Base-by-base conservation (phyloP, 2,888 invertebrate genomes). In the Ormyrus pomaceus region DNA sequence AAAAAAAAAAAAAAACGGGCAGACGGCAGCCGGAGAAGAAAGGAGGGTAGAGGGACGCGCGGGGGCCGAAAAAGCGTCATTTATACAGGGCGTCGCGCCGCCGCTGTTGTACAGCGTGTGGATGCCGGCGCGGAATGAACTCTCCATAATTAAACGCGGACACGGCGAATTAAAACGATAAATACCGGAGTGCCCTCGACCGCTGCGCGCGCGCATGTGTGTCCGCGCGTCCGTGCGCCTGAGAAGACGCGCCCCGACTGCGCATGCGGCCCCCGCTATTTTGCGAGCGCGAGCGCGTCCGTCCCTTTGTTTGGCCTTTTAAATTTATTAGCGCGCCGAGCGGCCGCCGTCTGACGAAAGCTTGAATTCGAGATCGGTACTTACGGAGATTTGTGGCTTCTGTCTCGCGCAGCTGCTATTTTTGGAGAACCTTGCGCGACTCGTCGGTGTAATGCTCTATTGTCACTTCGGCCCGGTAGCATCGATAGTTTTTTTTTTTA, bases 121-220 rank as follows among this genome's bases (percentile, higher is more conserved):
- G 81, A 34, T 34, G 34, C 34, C 34, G 34, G 34, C 34, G 34
- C 34, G 82, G 83, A 88, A 88, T 88, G 86, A 88, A 89, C 87
- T 87, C 87, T 88, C 88, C 87, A 89, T 90, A 89, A 90, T 89
- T 89, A 89, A 89, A 88, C 87, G 86, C 85, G 83, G 85, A 80
- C 85, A 79, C 84, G 87, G 85, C 88, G 86, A 89, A 90, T 90
- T 90, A 88, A 90, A 89, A 89, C 89, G 70, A 81, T 81, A 81
- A 81, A 81, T 81, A 81, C 62, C 64, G 48, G 64, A 51, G 77
- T 9, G 62, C 10, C 10, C 5, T 58, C 34, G 46, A 51, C 53
- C 51, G 34, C 34, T 34, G 19, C 10, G 51, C 8, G 65, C 64
- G 58, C 55, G 56, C 9, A 3, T 7, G n/a, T 34, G 34, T 8